A percentile compares a stretch with the other conserved stretches of the same genome.
phyloP scores from a whole-genome alignment of 2,797 vertebrate genomes.

The Epinephelus malabaricus region DNA sequence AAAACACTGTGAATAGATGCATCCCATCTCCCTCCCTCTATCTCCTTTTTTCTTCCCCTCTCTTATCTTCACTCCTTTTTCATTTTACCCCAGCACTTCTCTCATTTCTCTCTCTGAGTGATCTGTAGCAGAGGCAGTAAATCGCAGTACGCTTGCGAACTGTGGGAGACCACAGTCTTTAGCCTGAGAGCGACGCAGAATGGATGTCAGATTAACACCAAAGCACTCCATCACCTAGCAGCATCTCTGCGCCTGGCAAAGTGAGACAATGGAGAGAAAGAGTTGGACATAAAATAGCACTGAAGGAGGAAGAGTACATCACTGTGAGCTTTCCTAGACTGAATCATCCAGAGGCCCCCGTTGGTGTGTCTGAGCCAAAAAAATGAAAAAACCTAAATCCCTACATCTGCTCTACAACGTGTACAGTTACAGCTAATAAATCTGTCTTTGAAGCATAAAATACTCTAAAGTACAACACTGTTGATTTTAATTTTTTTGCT shows the following conservation, averaged over 20 bases:
- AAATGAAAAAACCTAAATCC: constrained; percentile 51
- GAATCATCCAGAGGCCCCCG: constrained; percentile 38
- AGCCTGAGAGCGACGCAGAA: constrained; percentile 23
- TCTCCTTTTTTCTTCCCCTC: constrained; percentile 36
- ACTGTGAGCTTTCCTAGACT: constrained; percentile 50
- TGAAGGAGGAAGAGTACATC: constrained; percentile 35
- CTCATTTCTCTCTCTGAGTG: constrained; percentile 18
- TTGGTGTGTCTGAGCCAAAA: constrained; percentile 41
- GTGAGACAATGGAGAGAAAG: constrained; percentile 17
- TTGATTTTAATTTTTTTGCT: constrained; percentile 40
- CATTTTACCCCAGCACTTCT: constrained; percentile 26
- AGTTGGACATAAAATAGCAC: constrained; percentile 47
- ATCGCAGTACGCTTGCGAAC: constrained; percentile 28
- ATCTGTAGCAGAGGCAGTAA: constrained; percentile 41
- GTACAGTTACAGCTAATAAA: constrained; percentile 64
- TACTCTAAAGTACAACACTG: constrained; percentile 32
- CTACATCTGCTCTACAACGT: constrained; percentile 56
- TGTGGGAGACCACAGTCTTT: constrained; percentile 39
- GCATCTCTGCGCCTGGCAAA: constrained; percentile 49
- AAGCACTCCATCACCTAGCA: constrained; percentile 63
- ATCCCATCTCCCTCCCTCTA: constrained; percentile 40
- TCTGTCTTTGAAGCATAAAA: constrained; percentile 65
- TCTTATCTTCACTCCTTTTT: constrained; percentile 54
- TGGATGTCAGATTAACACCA: constrained; percentile 46
- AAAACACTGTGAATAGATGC: constrained; percentile 58